These are phyloP conservation scores for Apotomis betuletana DNA, from an alignment of 2,888 invertebrate species.

Conservation along the genomic window DNA sequence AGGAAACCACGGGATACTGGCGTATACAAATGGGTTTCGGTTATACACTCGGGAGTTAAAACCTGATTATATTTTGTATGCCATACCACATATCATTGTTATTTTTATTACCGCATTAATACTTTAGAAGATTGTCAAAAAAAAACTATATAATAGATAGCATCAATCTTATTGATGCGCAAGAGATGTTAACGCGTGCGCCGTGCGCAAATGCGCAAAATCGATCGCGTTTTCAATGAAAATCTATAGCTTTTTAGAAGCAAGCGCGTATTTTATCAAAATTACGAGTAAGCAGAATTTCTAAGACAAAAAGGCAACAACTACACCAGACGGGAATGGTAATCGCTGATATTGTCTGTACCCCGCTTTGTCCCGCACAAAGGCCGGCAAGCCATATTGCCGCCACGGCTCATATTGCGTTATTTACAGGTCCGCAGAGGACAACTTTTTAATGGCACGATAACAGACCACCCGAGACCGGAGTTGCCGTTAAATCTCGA, in stretches of 20 bases:
- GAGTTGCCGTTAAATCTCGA: conserved; percentile 77
- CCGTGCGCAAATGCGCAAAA: neutral
- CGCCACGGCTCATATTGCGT: conserved; percentile 68
- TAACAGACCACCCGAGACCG: conserved; percentile 82
- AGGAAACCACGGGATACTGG: too few relatives aligned
- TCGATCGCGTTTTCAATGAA: neutral
- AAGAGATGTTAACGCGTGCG: neutral
- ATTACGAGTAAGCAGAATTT: too few relatives aligned
- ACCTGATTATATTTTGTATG: too few relatives aligned
- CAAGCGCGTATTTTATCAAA: neutral
- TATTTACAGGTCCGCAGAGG: conserved; percentile 79
- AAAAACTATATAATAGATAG: too few relatives aligned
- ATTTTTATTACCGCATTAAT: too few relatives aligned
- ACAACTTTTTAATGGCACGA: conserved; percentile 82
- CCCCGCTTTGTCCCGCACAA: conserved; percentile 21
- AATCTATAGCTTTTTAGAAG: neutral
- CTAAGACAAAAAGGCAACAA: conserved; percentile 15
- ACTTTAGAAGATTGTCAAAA: neutral
- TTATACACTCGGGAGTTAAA: too few relatives aligned
- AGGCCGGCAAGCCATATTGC: conserved; percentile 47
- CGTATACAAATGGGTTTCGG: too few relatives aligned
- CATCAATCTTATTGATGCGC: too few relatives aligned
- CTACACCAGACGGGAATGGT: conserved; percentile 2
- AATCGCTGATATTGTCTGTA: conserved; percentile 7
- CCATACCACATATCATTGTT: too few relatives aligned